These are phyloP conservation scores for Nannobrachium achirus DNA, from an alignment of 2,113 vertebrate genomes.

Conservation along the genomic window DNA sequence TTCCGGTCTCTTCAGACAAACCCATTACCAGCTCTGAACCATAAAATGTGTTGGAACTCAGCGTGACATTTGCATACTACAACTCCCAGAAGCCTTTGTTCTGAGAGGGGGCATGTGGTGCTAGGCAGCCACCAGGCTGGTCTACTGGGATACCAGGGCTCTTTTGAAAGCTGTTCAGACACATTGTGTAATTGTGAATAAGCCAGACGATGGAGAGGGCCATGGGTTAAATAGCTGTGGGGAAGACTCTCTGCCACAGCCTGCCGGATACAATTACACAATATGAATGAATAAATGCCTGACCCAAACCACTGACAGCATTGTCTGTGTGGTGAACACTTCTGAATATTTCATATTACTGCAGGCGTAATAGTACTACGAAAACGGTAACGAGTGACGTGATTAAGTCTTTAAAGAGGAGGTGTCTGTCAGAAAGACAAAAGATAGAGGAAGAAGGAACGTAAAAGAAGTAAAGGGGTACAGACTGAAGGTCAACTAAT, in stretches of 20 bases:
- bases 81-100: constrained; percentile 52
- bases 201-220: constrained; percentile 51
- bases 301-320: constrained; percentile 38
- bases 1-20: neutral
- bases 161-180: constrained; percentile 43
- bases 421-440: neutral
- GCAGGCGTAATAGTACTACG: constrained; percentile 24
- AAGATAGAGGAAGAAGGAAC: constrained; percentile 2
- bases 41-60: constrained; percentile 19
- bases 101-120: constrained; percentile 15
- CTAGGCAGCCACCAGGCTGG: constrained; percentile 15
- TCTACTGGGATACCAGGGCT: constrained; percentile 15
- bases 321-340: constrained; percentile 34
- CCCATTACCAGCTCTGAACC: neutral
- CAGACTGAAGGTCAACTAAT: too few relatives aligned
- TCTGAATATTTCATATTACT: constrained; percentile 56
- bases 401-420: constrained; percentile 37
- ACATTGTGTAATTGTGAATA: constrained; percentile 53
- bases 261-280: constrained; percentile 61
- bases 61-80: constrained; percentile 35
- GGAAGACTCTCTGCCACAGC: constrained; percentile 36
- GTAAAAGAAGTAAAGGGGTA: neutral
- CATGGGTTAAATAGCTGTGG: constrained; percentile 63
- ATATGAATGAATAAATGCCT: constrained; percentile 52
- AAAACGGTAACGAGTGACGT: constrained; percentile 22